Base-by-base conservation (phyloP, 2,113 vertebrate species). In the Falco punctatus region DNA sequence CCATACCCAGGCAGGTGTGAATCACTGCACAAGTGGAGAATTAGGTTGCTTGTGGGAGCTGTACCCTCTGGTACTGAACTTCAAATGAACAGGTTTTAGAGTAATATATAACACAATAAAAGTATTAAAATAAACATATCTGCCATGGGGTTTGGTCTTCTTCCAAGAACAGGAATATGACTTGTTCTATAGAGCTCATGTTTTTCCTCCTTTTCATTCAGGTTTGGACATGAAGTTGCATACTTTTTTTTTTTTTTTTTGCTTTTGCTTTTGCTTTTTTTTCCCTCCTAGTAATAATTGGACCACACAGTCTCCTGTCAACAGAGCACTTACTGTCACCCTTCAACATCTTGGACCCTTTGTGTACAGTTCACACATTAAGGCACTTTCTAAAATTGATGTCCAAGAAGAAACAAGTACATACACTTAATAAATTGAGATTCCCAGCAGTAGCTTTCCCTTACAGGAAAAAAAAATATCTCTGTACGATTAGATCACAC, bases 261-360 rank as follows among this genome's bases (percentile, higher is more conserved):
- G 19, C 46, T 75, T 77, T 74, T 3, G 23, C 69, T 71, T n/a
- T 88, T 44, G 4, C 54, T 58, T 67, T 5, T 46, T 61, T 64
- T 30, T 7, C 4, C 5, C 3, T 12, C 14, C 8, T 26, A 30
- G 10, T 57, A 81, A 81, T 94, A 92, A 86, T 92, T 89, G 86
- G 95, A 97, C 95, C 96, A 94, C 95, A 97, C 95, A 96, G 67
- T 61, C 81, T 96, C 61, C 90, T 95, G 97, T 97, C 94, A 96
- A 88, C 59, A 75, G 72, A 94, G 86, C 86, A 90, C 70, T 96
- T 75, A 66, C 73, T 96, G 91, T 93, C 95, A 96, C 91, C 67
- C 65, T 94, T 84, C 64, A n/a, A 33, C 44, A 35, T 90, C 81
- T 90, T 79, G 75, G 61, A 83, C 72, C 70, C 33, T 89, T 79